A percentile compares a stretch with the other conserved stretches of the same genome.
phyloP scores from a whole-genome alignment of 2,797 vertebrate genomes.

The Lycodopsis pacificus region DNA sequence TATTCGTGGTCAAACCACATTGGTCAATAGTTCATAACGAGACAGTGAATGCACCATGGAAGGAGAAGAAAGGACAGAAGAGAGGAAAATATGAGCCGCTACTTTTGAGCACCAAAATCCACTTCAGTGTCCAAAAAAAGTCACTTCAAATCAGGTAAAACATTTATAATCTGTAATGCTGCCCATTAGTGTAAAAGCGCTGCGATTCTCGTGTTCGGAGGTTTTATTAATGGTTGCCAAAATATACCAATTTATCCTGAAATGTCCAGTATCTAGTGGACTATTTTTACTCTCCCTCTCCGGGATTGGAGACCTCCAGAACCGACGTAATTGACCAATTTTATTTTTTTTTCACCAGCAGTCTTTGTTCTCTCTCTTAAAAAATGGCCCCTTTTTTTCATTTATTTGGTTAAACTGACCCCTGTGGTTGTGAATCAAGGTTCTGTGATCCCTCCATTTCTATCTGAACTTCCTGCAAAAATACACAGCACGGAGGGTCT shows the following conservation, averaged over 20 bases:
- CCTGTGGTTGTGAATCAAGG: slow-evolving; percentile 67
- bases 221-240: slow-evolving; percentile 68
- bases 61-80: slow-evolving; percentile 23
- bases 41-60: slow-evolving; percentile 57
- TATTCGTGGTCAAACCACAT: slow-evolving; percentile 20
- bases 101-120: slow-evolving; percentile 50
- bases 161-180: slow-evolving; percentile 62
- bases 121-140: slow-evolving; percentile 60
- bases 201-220: slow-evolving; percentile 56
- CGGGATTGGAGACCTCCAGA: slow-evolving; percentile 55
- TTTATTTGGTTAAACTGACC: slow-evolving; percentile 75
- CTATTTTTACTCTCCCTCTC: slow-evolving; percentile 69
- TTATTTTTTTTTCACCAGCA: slow-evolving; percentile 44
- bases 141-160: slow-evolving; percentile 74
- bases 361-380: slow-evolving; percentile 38
- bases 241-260: slow-evolving; percentile 63
- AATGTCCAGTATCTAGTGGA: slow-evolving; percentile 53
- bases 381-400: slow-evolving; percentile 17
- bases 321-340: slow-evolving; percentile 59
- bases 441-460: slow-evolving; percentile 66
- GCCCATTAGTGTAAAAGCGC: slow-evolving; percentile 64
- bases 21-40: slow-evolving; percentile 38
- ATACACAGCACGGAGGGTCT: slow-evolving; percentile 67
- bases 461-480: slow-evolving; percentile 73
- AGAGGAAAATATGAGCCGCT: slow-evolving; percentile 63